Base-by-base conservation (phyloP, 2,113 vertebrate genomes). In the Apodemus sylvaticus region DNA sequence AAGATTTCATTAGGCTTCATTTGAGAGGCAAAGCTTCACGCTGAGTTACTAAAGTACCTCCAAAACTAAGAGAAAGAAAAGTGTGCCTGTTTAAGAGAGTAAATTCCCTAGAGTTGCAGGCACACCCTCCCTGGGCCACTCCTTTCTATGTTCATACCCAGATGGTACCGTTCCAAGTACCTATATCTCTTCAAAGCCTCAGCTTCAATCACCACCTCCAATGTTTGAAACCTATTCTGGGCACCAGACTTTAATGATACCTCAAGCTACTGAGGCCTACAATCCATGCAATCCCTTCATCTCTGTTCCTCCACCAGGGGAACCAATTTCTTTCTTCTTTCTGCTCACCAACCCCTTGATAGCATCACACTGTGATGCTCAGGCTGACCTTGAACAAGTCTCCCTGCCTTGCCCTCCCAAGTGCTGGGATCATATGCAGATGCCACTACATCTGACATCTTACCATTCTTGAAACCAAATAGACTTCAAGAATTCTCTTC, bases 21-120 rank as follows among this genome's bases (percentile, higher is more conserved):
- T 66, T 77, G 86, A 89, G 77, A 90, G 76, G 48, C 95, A 81
- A 92, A 85, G 76, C 68, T 42, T 89, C 78, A 19, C 51, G 3
- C 26, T 12, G 51, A 36, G 83, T 83, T 74, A 74, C 36, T 85
- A 55, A 91, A 55, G 45, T 78, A 13, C 17, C 51, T 97, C 96
- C 81, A 12, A 82, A n/a, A 64, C 2, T 42, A 71, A 85, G 91
- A 66, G 3, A 55, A 34, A 68, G 14, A 53, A 29, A 94, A 60
- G 3, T n/a, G 34, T 76, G 58, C 55, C 10, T 20, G 16, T 16
- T 58, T 81, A 53, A 20, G 29, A 60, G 60, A 62, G 71, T 34
- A 13, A 31, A 73, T 17, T 78, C 34, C 77, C 45, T 10, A 66
- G 51, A 13, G 8, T 31, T 58, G 51, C 39, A 58, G 53, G 60